Conservation (phyloP, 2,888 invertebrate species). For the Metallyticus violacea region DNA sequence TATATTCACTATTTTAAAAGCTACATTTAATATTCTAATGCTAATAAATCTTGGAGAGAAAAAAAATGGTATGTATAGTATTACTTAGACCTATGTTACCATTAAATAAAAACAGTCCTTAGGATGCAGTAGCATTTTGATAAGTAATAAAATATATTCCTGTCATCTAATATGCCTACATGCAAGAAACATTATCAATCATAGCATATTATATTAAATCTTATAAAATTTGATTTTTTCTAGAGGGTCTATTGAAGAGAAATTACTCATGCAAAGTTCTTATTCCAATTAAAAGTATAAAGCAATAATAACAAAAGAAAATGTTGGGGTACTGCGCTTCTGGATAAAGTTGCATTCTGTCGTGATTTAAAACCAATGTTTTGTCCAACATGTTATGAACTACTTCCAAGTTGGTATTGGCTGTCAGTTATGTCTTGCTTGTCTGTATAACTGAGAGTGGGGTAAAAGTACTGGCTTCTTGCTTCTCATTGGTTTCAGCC, state of each 20-base stretch:
- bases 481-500: too few species aligned
- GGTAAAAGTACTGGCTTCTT: too few species aligned
- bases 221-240: not conserved
- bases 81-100: not conserved
- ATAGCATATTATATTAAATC: not conserved
- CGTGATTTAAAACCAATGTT: too few species aligned
- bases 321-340: too few species aligned
- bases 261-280: not conserved
- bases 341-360: too few species aligned
- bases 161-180: not conserved
- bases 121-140: not conserved
- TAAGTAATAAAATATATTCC: not conserved
- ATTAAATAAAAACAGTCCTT: not conserved
- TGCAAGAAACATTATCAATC: not conserved
- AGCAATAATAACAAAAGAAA: too few species aligned
- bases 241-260: not conserved
- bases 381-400: too few species aligned
- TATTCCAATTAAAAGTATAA: too few species aligned
- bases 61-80: not conserved
- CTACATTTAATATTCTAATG: not conserved
- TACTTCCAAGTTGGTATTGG: too few species aligned
- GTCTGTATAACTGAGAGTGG: too few species aligned
- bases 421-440: too few species aligned
- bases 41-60: not conserved
- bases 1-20: too few species aligned